Evolutionary conservation across 53 echinoderm and acorn worm species (phyloP), one percentile per base, ranked within the genome.

Genomic region (Hippasteria phrygiana): DNA sequence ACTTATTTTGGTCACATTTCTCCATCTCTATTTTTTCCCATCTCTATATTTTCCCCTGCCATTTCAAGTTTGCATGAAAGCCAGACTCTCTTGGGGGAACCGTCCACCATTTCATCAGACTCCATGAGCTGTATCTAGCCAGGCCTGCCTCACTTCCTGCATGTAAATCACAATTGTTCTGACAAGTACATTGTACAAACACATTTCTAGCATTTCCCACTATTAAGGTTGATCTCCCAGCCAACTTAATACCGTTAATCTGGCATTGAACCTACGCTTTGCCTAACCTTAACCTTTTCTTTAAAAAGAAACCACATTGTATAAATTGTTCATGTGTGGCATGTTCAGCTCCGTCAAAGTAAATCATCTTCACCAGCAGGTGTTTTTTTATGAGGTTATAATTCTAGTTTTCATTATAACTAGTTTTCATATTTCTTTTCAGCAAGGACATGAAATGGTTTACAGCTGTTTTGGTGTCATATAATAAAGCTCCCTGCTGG

Each of bases 111-210:
- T 59, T 26, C 22, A 24, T 22, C 59, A 2, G 27, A 59, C 3
- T 59, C 5, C 59, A 59, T 24, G 26, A 59, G 59, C 20, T 59
- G 26, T 26, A 59, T 14, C 37, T 37, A 16, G 5, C 37, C 69
- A 67, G 34, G 69, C 32, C 28, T 17, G 69, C 32, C 69, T 67
- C 36, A 36, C 18, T 67, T 67, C 69, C 69, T 67, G 69, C 69
- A 37, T 26, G 69, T 37, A 67, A 67, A 36, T 67, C 69, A 36
- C 35, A 17, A 67, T 37, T 33, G n/a, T 16, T 67, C 18, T 34
- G 69, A 67, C 10, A 17, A 26, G 35, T 59, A n/a, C n/a, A 7
- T 14, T 48, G 48, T 48, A 67, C 69, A 33, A 67, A 35, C 37
- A 67, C 14, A 34, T 0, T 67, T 36, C 4, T 59, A 4, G 26